Evolutionary conservation across 2,888 invertebrate species (phyloP).

Genomic region (Melanargia galathea): DNA sequence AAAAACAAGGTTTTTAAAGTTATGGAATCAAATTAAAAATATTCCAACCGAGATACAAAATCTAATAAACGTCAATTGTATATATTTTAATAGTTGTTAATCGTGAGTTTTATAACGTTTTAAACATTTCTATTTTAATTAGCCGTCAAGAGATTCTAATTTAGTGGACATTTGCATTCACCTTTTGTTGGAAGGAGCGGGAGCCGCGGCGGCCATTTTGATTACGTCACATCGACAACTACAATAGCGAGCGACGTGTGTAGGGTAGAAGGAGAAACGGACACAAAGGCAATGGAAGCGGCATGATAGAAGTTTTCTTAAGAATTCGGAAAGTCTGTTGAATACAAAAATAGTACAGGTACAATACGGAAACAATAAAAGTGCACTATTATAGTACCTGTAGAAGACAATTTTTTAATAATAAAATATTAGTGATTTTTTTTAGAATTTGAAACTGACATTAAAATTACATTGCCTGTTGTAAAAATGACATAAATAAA

Average conservation of each 20-base stretch:
- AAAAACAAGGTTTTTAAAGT: not conserved
- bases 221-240: conserved; percentile 53
- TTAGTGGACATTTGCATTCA: conserved; percentile 43
- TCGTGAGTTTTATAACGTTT: conserved; percentile 22
- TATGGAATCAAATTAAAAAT: not conserved
- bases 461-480: no score
- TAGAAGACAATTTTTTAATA: no score
- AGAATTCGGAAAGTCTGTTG: not conserved
- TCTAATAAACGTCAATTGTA: conserved; percentile 31
- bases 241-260: conserved; percentile 49
- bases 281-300: conserved; percentile 30
- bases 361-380: no score
- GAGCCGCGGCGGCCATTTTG: conserved; percentile 45
- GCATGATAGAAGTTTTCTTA: not conserved
- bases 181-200: conserved; percentile 38
- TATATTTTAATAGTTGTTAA: conserved; percentile 4
- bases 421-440: no score
- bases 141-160: conserved; percentile 39
- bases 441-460: not conserved
- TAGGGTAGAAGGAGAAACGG: conserved; percentile 25
- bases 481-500: no score
- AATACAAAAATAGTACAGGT: no score
- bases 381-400: no score
- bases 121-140: conserved; percentile 34
- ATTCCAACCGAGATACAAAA: not conserved